Conservation (phyloP, 2,797 vertebrate species). For the Amblyraja radiata region DNA sequence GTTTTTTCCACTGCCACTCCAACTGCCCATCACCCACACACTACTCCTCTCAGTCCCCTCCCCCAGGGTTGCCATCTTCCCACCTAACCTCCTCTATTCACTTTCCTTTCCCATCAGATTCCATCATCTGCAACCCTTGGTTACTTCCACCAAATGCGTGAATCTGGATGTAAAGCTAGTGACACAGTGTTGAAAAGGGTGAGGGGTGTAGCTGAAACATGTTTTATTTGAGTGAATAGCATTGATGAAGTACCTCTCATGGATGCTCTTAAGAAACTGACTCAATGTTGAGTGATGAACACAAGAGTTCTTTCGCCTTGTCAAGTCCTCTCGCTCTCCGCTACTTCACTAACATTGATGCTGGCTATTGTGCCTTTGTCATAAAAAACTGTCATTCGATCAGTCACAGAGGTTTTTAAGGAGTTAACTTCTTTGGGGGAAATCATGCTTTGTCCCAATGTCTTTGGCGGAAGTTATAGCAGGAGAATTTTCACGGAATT, state of each 20-base stretch:
- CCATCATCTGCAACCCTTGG: neutral
- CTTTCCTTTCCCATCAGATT: too few relatives aligned
- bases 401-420: neutral
- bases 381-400: neutral
- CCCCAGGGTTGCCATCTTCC: too few relatives aligned
- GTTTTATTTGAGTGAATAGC: neutral
- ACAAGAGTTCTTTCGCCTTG: neutral
- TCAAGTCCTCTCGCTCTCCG: neutral
- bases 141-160: too few relatives aligned
- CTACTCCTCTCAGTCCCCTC: too few relatives aligned
- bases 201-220: neutral
- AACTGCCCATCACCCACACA: too few relatives aligned
- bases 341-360: neutral
- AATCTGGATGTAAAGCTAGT: neutral
- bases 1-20: too few relatives aligned
- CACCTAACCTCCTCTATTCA: too few relatives aligned
- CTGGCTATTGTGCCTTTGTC: neutral
- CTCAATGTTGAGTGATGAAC: neutral
- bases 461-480: neutral
- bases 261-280: neutral
- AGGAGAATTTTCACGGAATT: neutral
- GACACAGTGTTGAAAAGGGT: too few relatives aligned
- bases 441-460: neutral
- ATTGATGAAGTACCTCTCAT: neutral
- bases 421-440: neutral